phyloP scores from a whole-genome alignment of 2,888 invertebrate species.

The Reticulitermes lucifugus region DNA sequence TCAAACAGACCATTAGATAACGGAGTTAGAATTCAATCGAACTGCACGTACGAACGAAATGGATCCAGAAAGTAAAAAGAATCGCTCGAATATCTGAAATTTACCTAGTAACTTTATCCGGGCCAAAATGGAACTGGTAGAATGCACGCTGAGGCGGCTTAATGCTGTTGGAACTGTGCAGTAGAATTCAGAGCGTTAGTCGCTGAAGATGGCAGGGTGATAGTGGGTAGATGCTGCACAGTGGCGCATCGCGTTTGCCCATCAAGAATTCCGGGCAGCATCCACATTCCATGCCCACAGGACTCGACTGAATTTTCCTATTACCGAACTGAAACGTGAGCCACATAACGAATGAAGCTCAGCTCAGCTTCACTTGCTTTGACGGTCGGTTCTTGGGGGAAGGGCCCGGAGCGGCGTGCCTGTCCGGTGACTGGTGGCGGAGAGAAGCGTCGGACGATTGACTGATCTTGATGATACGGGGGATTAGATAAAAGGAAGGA shows the following conservation, averaged over 20 bases:
- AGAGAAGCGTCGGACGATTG: not conserved
- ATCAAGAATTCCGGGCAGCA: slow-evolving; percentile 36
- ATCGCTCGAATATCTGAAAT: not conserved
- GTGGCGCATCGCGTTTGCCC: not conserved
- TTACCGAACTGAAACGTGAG: slow-evolving; percentile 38
- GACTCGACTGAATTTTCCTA: slow-evolving; percentile 35
- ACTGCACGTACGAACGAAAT: not conserved
- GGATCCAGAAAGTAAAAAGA: not conserved
- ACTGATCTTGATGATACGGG: not conserved
- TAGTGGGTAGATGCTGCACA: not conserved
- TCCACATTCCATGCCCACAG: slow-evolving; percentile 19
- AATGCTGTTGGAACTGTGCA: not conserved
- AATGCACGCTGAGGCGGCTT: not conserved
- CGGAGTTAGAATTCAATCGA: not conserved
- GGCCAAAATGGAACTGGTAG: not conserved
- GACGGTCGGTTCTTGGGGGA: not conserved
- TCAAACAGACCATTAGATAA: too few species aligned
- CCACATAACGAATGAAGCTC: slow-evolving; percentile 18
- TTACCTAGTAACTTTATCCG: not conserved
- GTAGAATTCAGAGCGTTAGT: not conserved
- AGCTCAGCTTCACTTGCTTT: not conserved
- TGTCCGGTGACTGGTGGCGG: slow-evolving; percentile 12
- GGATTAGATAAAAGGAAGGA: not conserved
- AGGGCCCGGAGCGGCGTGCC: not conserved
- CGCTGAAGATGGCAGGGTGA: not conserved